Evolutionary conservation across 2,797 vertebrate species (phyloP), one percentile per base, ranked within the genome.

Genomic region (Pteropus rufus): DNA sequence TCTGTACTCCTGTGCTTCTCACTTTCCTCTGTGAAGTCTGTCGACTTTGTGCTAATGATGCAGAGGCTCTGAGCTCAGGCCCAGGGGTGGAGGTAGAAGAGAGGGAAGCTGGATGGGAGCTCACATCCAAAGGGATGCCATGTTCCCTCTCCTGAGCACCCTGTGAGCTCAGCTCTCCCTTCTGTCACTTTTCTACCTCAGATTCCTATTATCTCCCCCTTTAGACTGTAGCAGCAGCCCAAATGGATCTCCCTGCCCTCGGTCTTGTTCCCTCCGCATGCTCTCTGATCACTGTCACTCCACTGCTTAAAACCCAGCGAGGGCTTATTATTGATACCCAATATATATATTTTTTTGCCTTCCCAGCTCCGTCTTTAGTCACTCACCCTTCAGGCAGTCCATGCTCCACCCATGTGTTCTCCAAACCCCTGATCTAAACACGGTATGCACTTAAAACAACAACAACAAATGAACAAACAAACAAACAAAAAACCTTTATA

Each of bases 1-100:
- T 82, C 79, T 94, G 69, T 44, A 15, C 0, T 46, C 72, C 52
- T 93, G 54, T 49, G 72, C 58, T 92, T 97, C 85, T 96, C 89
- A 46, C 84, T 39, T 97, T 96, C 90, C 86, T 85, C 73, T 93
- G 93, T 93, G 92, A 97, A 98, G 91, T 92, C 76, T 93, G 86
- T 95, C 15, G 1, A 56, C 80, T 94, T 29, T 64, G 75, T 91
- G 93, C 86, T 89, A 91, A 94, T 95, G 97, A 97, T 0, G 12
- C n/a, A 86, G 52, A 81, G 94, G 52, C 76, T 89, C 87, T 46
- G 54, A 65, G 82, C 92, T 91, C 65, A 87, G 86, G 60, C 65
- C 39, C 8, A 12, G 46, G 21, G 60, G 39, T 87, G 67, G 58
- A 64, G 41, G 56, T 46, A 16, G 15, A 56, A 15, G 36, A 24